phyloP scores from a whole-genome alignment of 2,888 invertebrate genomes.

The Orthonychiurus folsomi region DNA sequence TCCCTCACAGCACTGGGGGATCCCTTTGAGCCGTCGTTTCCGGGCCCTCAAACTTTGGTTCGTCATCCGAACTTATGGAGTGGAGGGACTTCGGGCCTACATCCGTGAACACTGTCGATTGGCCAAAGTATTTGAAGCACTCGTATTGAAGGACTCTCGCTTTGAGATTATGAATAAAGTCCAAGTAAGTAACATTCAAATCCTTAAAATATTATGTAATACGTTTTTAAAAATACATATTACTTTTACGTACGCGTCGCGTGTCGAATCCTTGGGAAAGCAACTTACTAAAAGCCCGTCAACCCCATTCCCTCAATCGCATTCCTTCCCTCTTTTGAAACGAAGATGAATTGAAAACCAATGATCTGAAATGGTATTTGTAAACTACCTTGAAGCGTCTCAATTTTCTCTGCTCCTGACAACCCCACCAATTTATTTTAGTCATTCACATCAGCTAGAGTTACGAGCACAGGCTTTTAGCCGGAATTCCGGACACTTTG shows the following conservation, averaged over 20 bases:
- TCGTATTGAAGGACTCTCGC: slow-evolving; percentile 68
- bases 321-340: too few relatives aligned
- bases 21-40: slow-evolving; percentile 74
- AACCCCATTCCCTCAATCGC: too few relatives aligned
- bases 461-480: too few relatives aligned
- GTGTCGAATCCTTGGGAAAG: too few relatives aligned
- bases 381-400: not conserved
- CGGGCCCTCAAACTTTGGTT: slow-evolving; percentile 83
- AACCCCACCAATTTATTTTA: too few relatives aligned
- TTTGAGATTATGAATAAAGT: slow-evolving; percentile 91
- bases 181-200: slow-evolving; percentile 27
- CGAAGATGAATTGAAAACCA: not conserved
- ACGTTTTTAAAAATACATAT: too few relatives aligned
- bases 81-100: slow-evolving; percentile 65
- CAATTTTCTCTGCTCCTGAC: slow-evolving; percentile 1
- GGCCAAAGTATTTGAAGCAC: slow-evolving; percentile 78
- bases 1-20: slow-evolving; percentile 77
- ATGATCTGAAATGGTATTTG: not conserved
- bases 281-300: too few relatives aligned
- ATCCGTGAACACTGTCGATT: slow-evolving; percentile 82
- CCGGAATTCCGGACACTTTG: too few relatives aligned
- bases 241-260: too few relatives aligned
- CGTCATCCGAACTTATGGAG: slow-evolving; percentile 53
- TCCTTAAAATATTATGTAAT: too few relatives aligned
- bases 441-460: too few relatives aligned